Base-by-base conservation (phyloP, 2,888 invertebrate genomes). In the Erebia aethiops region DNA sequence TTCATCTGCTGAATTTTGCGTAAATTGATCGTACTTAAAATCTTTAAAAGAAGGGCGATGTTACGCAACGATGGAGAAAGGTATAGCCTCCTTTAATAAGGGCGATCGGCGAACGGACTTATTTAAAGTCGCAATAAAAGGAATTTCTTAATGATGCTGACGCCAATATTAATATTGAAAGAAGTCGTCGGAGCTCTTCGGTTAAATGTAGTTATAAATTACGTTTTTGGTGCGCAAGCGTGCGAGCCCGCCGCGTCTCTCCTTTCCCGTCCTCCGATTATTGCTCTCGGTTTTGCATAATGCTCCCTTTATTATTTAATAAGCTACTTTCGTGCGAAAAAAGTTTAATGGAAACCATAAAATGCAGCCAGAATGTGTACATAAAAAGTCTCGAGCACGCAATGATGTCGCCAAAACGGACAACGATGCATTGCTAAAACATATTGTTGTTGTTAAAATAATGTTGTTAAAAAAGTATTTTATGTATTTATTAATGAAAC, bases 121-220 rank as follows among this genome's bases (percentile, higher is more conserved):
- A 92, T 91, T 92, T 91, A 88, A 90, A 90, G 85, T 87, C 80
- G 87, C 92, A 92, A 91, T 92, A 92, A 92, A 92, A 92, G 92
- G 92, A 88, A 92, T 92, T 88, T 87, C 87, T 91, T 92, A 92
- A 92, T 92, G 92, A 92, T 88, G 91, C 85, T 87, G 89, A 87
- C 84, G 89, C 85, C 82, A 84, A 88, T 91, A 91, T 92, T 92
- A 90, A 92, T 92, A 91, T 89, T 84, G 89, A 82, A 79, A 82
- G 84, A 83, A 87, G 83, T 84, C 77, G 89, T 85, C 81, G 83
- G 77, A 80, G 83, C 81, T 88, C 84, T 81, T 86, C 86, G 83
- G 76, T 82, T 87, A 85, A 88, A 90, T 89, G 88, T 90, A 90
- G 90, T 89, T 90, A 89, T 91, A 90, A 91, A 90, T 90, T 89